These are phyloP conservation scores for Coracopsis vasa DNA, from an alignment of 2,113 vertebrate genomes.

Conservation along the genomic window DNA sequence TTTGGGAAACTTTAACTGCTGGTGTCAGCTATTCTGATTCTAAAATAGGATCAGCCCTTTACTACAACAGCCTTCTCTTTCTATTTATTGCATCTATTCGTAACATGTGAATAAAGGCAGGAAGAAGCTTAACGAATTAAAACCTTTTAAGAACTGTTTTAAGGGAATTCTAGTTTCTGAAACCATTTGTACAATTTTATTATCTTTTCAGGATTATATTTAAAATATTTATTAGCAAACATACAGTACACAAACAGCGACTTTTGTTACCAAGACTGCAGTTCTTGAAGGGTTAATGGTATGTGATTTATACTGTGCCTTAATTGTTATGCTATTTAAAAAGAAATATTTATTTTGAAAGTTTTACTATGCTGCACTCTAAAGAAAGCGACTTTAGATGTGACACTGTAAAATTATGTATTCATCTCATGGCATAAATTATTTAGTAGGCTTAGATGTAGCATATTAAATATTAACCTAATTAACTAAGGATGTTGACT, in stretches of 20 bases:
- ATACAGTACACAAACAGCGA: conserved; percentile 66
- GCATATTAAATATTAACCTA: conserved; percentile 93
- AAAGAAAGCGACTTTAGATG: conserved; percentile 92
- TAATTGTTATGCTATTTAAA: conserved; percentile 98
- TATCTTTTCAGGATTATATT: conserved; percentile 80
- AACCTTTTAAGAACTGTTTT: conserved; percentile 79
- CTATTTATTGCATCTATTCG: conserved; percentile 81
- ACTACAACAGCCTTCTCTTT: conserved; percentile 79
- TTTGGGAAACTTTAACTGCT: conserved; percentile 90
- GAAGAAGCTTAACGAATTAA: conserved; percentile 73
- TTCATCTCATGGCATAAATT: conserved; percentile 99
- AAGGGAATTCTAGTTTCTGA: conserved; percentile 70
- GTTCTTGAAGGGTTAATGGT: conserved; percentile 80
- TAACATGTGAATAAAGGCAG: conserved; percentile 77
- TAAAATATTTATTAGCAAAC: conserved; percentile 81
- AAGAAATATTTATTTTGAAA: conserved; percentile 98
- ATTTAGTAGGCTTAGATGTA: conserved; percentile 96
- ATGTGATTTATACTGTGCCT: conserved; percentile 93
- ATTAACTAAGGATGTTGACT: conserved; percentile 94
- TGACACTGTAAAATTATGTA: conserved; percentile 98
- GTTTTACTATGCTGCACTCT: conserved; percentile 93
- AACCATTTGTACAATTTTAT: conserved; percentile 76
- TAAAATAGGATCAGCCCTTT: conserved; percentile 84
- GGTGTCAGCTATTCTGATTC: conserved; percentile 93
- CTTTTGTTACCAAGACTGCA: conserved; percentile 76